Base-by-base conservation (phyloP, 2,113 vertebrate genomes). In the Bubo scandiacus region DNA sequence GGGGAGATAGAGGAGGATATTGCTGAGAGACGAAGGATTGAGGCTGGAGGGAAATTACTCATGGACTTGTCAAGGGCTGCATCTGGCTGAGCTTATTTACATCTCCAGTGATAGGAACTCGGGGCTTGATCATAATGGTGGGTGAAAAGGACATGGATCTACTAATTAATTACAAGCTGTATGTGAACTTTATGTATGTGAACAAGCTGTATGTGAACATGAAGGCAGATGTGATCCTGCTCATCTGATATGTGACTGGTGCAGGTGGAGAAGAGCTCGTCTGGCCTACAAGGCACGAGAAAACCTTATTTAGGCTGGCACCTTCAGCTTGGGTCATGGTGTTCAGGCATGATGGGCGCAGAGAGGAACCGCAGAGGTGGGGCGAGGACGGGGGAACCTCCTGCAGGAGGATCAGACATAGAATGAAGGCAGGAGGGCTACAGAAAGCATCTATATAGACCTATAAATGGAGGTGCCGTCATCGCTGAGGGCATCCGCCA, bases 131-230 rank as follows among this genome's bases (percentile, higher is more conserved):
- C 47, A 25, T 93, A 47, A 95, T 29, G 81, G 94, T 49, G 90
- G 81, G 11, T 93, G 96, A 93, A 96, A 94, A 93, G 96, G 96
- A 92, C 96, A 86, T 27, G 66, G 94, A 86, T 68, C 61, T 19
- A 4, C 75, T 88, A 58, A 83, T 27, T 86, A 88, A 67, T 8
- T 66, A 62, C 42, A 18, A 36, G 66, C 11, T 32, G 71, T 10
- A 10, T 8, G 12, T 47, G 78, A 54, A 49, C 79, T 67, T 58
- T 4, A 59, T n/a, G n/a, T n/a, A n/a, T n/a, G n/a, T n/a, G n/a
- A n/a, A 62, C 42, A 18, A 36, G 66, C 11, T 32, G 71, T 10
- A 10, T 8, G 12, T 47, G 78, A 54, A 49, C 74, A 9, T 0
- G 40, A 40, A 52, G 63, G 74, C 63, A 36, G 15, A 72, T 6